Base-by-base conservation (phyloP, 1,140 invertebrate genomes). In the Lucilia cuprina region DNA sequence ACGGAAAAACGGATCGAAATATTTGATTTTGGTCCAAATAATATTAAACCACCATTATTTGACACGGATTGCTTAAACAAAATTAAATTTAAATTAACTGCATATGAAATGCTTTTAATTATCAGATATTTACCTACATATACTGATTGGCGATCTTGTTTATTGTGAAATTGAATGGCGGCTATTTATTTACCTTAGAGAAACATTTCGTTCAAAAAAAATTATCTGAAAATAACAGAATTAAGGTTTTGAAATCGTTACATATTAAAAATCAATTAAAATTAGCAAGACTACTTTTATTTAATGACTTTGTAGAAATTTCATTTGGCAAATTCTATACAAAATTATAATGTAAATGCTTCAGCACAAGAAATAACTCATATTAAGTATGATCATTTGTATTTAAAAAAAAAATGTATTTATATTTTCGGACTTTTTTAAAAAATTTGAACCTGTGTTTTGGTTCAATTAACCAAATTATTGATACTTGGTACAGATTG, bases 71-170 rank as follows among this genome's bases (percentile, higher is more conserved):
- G n/a, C 50, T 25, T 50, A 1, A 82, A 50, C 10, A 82, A 82
- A 41, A 60, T 14, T 30, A 50, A 83, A 25, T 17, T 74, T 2
- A 75, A 77, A 55, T 35, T 75, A 70, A 35, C 74, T 47, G 65
- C 83, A 41, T 35, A 19, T 47, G 83, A 83, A 50, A 83, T 47
- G 70, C 35, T 83, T 25, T 13, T 19, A 41, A 49, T 83, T 35
- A 21, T 83, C 47, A 35, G 19, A 30, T 77, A 35, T 41, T 19
- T 83, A 21, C 35, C 35, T n/a, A n/a, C n/a, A n/a, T 41, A 19
- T 83, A n/a, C 49, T 83, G 2, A 77, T 83, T 25, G 83, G 70
- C n/a, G 65, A 83, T 49, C n/a, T 74, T n/a, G 50, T 83, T 10
- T 25, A 30, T 7, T 30, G 41, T 74, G 5, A 30, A 4, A 17